These are phyloP conservation scores for Ahaetulla prasina DNA, from an alignment of 2,113 vertebrate species.

Conservation along the genomic window DNA sequence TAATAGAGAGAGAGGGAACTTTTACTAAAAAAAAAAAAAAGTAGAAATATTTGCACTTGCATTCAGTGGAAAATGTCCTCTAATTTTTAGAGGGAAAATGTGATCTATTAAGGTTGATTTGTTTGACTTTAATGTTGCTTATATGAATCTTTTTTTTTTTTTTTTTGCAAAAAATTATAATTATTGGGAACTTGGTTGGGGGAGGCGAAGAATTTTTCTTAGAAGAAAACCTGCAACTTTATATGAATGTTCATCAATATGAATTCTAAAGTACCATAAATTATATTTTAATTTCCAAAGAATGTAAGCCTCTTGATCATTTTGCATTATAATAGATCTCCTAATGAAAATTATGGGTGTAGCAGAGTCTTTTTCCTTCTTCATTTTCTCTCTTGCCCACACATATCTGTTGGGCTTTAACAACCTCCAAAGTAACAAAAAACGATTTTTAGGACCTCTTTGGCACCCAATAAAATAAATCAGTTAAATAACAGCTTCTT, in stretches of 20 bases:
- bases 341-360: background rate
- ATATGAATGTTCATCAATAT: background rate
- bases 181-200: background rate
- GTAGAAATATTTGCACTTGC: background rate
- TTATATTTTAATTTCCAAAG: background rate
- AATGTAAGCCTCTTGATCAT: background rate
- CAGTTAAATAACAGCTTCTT: background rate
- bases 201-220: background rate
- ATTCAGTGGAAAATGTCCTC: background rate
- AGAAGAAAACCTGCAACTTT: background rate
- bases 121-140: background rate
- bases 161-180: background rate
- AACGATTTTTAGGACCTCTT: background rate
- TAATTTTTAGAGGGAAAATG: background rate
- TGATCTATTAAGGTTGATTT: background rate
- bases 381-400: background rate
- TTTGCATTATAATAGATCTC: background rate
- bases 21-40: background rate
- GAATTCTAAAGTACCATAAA: background rate
- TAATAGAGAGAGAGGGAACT: background rate
- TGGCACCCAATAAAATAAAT: background rate
- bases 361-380: background rate
- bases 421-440: constrained; percentile 1
- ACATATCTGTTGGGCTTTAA: background rate
- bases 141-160: background rate